These are phyloP conservation scores for Danaus melanippus DNA, from an alignment of 1,140 invertebrate species.

Conservation along the genomic window DNA sequence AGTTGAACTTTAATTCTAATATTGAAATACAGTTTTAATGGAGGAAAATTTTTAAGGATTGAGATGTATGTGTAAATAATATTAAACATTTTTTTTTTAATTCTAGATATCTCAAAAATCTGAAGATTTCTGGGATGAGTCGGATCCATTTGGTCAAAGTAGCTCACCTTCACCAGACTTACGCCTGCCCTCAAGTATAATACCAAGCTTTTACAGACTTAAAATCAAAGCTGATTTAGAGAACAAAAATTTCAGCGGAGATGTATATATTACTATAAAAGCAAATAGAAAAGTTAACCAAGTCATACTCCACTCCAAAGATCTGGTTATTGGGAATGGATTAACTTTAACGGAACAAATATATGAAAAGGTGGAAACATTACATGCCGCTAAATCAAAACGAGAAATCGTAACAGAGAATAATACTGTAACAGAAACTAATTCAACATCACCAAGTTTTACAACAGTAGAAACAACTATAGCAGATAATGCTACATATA, in stretches of 20 bases:
- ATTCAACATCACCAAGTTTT: background rate
- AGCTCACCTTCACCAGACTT: conserved; percentile 39
- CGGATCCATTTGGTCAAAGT: conserved; percentile 44
- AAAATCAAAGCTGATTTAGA: conserved; percentile 75
- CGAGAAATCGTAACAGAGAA: conserved; percentile 21
- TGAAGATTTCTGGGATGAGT: conserved; percentile 50
- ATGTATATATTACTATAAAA: conserved; percentile 73
- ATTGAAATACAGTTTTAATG: too few species aligned
- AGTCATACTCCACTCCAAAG: conserved; percentile 79
- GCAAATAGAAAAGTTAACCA: conserved; percentile 52
- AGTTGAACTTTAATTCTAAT: too few species aligned
- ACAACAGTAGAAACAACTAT: conserved; percentile 6
- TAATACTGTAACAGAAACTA: conserved; percentile 12
- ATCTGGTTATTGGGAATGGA: conserved; percentile 70
- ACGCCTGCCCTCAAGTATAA: conserved; percentile 74
- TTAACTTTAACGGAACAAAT: conserved; percentile 61
- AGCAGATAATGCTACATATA: background rate
- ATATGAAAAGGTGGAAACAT: conserved; percentile 50
- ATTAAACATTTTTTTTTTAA: conserved; percentile 25
- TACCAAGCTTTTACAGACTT: conserved; percentile 80
- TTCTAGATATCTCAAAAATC: conserved; percentile 48
- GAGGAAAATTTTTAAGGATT: background rate
- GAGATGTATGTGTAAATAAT: conserved; percentile 25
- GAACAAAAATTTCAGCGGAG: conserved; percentile 75
- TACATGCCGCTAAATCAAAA: conserved; percentile 30